A percentile compares a stretch with the other conserved stretches of the same genome.
phyloP scores from a whole-genome alignment of 2,113 vertebrate species.

The Terrapene triunguis region DNA sequence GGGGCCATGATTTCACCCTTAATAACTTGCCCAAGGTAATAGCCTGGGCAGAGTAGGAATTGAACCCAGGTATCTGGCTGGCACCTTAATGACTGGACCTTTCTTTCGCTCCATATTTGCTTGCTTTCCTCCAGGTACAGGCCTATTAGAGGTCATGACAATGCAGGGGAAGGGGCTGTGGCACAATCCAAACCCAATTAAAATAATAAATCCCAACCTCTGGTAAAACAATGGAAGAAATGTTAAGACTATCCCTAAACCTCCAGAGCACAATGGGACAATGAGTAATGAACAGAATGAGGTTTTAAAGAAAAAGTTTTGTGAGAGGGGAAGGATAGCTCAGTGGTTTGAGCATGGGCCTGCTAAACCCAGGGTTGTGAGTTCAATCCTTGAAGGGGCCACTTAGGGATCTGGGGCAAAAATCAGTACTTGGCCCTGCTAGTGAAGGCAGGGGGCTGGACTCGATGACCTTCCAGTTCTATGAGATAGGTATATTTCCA shows the following conservation, averaged over 20 bases:
- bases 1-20: background rate
- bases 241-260: background rate
- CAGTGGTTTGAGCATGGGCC: no score
- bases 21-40: background rate
- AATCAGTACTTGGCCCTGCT: no score
- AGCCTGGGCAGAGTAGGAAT: no score
- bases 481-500: no score
- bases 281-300: background rate
- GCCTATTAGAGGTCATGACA: background rate
- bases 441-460: no score
- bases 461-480: no score
- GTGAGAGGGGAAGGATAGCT: no score
- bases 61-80: background rate
- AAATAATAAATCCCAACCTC: background rate
- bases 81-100: background rate
- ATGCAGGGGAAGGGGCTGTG: background rate
- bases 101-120: background rate
- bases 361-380: no score
- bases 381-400: no score
- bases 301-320: background rate
- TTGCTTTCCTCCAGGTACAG: background rate
- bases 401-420: no score
- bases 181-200: background rate
- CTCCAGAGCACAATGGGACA: no score
- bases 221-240: background rate